Conservation (phyloP, 1,140 invertebrate species). For the Apis florea region DNA sequence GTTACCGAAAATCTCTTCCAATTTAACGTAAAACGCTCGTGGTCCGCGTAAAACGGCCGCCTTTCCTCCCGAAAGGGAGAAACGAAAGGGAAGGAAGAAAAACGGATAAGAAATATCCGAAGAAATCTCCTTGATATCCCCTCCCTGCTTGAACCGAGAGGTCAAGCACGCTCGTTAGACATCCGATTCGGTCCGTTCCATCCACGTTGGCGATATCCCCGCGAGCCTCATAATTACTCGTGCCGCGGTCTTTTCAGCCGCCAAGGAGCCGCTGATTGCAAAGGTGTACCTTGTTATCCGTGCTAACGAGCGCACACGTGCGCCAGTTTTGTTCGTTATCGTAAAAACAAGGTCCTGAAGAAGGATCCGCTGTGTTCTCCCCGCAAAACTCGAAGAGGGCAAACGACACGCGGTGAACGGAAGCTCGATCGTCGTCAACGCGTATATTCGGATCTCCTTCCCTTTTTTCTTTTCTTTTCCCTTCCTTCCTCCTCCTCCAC, state of each 20-base stretch:
- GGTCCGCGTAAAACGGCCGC: background rate
- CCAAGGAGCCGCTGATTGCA: conserved; percentile 43
- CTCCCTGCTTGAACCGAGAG: background rate
- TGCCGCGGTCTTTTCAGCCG: conserved; percentile 5
- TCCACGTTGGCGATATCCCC: conserved; percentile 17
- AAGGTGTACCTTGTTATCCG: conserved; percentile 50
- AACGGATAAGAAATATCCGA: background rate
- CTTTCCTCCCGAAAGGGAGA: background rate
- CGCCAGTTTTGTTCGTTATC: conserved; percentile 59
- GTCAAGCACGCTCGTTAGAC: conserved; percentile 32
- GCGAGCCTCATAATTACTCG: conserved; percentile 28
- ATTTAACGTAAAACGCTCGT: conserved; percentile 3
- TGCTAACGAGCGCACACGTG: conserved; percentile 54
- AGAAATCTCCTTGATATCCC: background rate
- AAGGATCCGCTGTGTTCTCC: background rate
- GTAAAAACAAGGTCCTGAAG: conserved; percentile 50
- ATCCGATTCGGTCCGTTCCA: background rate
- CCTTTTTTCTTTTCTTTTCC: background rate
- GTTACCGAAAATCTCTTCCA: background rate
- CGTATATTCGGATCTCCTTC: background rate
- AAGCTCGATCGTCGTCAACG: conserved; percentile 28
- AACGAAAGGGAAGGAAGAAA: background rate
- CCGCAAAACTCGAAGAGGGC: background rate
- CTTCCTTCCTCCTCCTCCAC: background rate
- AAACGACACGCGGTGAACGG: conserved; percentile 24